These are phyloP conservation scores for Globodera ellingtonae DNA, from an alignment of 1,140 invertebrate genomes.

Conservation along the genomic window DNA sequence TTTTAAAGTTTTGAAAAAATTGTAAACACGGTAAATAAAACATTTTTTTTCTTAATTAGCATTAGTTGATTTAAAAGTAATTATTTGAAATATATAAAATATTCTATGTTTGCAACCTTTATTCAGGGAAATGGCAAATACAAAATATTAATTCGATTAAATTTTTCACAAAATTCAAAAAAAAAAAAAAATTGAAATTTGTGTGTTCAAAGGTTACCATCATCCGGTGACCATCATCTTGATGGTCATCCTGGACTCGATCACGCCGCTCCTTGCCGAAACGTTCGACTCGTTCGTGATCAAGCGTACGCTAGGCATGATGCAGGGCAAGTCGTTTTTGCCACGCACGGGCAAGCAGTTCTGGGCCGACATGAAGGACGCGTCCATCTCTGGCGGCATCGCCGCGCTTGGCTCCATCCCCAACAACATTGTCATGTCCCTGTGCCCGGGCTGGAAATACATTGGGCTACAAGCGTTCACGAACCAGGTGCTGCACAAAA, in stretches of 20 bases:
- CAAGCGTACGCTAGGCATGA: not conserved
- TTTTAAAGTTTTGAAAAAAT: too few relatives aligned
- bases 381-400: not conserved
- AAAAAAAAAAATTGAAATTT: too few relatives aligned
- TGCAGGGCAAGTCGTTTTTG: conserved; percentile 2
- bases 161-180: too few relatives aligned
- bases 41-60: too few relatives aligned
- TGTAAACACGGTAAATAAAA: too few relatives aligned
- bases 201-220: not conserved
- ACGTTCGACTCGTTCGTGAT: not conserved
- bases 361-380: not conserved
- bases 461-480: not conserved
- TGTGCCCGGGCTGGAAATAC: not conserved
- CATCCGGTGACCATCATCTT: not conserved
- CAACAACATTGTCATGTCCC: not conserved
- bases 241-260: conserved; percentile 3
- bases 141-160: too few relatives aligned
- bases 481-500: conserved; percentile 1
- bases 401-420: conserved; percentile 9
- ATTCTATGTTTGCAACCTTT: too few relatives aligned
- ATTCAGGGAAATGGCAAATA: too few relatives aligned
- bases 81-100: too few relatives aligned
- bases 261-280: not conserved
- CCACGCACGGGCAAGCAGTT: not conserved
- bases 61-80: too few relatives aligned